Base-by-base conservation (phyloP, 2,113 vertebrate genomes). In the Cyanoramphus novaezelandiae region DNA sequence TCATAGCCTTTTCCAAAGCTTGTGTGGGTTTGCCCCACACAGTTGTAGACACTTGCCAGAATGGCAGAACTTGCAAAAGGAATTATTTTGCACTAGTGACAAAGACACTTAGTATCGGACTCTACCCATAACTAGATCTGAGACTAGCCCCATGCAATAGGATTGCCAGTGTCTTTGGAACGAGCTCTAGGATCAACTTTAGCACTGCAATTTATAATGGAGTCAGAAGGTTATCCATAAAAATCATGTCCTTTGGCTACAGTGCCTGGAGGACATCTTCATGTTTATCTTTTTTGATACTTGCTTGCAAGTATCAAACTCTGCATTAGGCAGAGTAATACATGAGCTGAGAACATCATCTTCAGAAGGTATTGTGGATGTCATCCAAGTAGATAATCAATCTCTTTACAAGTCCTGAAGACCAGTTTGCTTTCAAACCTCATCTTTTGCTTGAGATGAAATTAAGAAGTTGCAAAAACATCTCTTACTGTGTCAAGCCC, bases 331-430 rank as follows among this genome's bases (percentile, higher is more conserved):
- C 7, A 88, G 33, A 37, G 10, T 14, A 37, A 37, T 64, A 5
- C 9, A 47, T 0, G 8, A 46, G 21, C 18, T 63, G 50, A 78
- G 46, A 81, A 47, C 7, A 27, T 21, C 0, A 0, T 23, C 33
- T 83, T 89, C 57, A 52, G 82, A 89, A 89, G 55, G 17, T 84
- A 21, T 24, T 57, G 37, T 33, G 9, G 14, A 75, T 47, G 14
- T 13, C 39, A 70, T 82, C 27, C 50, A 53, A 63, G 37, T 14
- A 78, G 37, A 49, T n/a, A 74, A 74, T 10, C 4, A 37, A 6
- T 31, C 47, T 68, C 8, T 43, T 17, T 71, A 25, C 27, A 49
- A 50, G 39, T 68, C 39, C 39, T 53, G 47, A 53, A 76, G 37
- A n/a, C 4, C 10, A 55, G 2, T 55, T 78, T 87, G 4, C 8